phyloP scores from a whole-genome alignment of 1,140 invertebrate genomes.

The Polypedilum vanderplanki region DNA sequence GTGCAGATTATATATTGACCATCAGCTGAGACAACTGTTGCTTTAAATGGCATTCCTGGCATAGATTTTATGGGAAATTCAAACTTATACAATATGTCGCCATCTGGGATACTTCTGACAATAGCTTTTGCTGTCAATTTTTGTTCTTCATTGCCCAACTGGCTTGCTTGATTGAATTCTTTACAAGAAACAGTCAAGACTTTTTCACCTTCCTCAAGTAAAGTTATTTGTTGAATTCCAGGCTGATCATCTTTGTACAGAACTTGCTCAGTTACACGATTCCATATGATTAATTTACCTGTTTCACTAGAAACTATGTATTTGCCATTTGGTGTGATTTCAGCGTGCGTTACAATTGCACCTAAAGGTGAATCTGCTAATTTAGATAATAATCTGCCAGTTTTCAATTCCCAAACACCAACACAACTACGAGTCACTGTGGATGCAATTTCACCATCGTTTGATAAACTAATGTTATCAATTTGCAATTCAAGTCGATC shows the following conservation, averaged over 20 bases:
- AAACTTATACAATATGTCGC: conserved; percentile 65
- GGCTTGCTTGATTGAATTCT: conserved; percentile 46
- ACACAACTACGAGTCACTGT: conserved; percentile 88
- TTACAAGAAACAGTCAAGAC: conserved; percentile 77
- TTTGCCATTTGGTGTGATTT: conserved; percentile 76
- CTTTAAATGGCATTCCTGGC: conserved; percentile 58
- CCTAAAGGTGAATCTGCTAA: conserved; percentile 87
- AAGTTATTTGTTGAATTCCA: conserved; percentile 75
- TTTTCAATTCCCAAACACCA: conserved; percentile 89
- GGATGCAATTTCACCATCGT: conserved; percentile 65
- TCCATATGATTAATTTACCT: conserved; percentile 88
- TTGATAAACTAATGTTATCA: conserved; percentile 71
- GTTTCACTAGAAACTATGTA: conserved; percentile 87
- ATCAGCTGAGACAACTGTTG: conserved; percentile 74
- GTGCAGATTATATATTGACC: conserved; percentile 67
- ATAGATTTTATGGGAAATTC: conserved; percentile 67
- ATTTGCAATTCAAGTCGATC: conserved; percentile 93
- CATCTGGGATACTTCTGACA: conserved; percentile 58
- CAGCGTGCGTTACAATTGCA: conserved; percentile 88
- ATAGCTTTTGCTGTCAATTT: conserved; percentile 57
- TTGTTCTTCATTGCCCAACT: conserved; percentile 40
- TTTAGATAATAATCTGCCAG: conserved; percentile 73
- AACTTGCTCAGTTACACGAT: conserved; percentile 72
- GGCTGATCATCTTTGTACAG: conserved; percentile 77
- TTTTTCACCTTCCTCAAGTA: conserved; percentile 75